phyloP scores from a whole-genome alignment of 2,888 invertebrate species.

The Anodontia alba region DNA sequence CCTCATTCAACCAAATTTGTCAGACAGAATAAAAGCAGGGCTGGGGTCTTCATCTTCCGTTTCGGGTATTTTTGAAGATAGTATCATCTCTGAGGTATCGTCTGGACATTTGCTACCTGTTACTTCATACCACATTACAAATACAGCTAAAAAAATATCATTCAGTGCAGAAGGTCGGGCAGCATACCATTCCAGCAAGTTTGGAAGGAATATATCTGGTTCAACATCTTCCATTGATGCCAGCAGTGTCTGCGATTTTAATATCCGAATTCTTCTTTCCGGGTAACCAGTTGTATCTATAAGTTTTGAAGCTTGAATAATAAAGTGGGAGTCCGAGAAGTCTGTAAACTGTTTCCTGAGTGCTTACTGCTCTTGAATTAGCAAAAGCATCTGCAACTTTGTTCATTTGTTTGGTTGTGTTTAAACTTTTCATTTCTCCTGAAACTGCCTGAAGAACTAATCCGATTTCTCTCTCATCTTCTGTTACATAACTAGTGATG shows the following conservation, averaged over 20 bases:
- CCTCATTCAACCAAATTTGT: constrained; percentile 39
- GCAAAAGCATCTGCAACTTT: constrained; percentile 31
- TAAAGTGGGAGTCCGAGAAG: constrained; percentile 32
- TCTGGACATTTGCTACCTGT: neutral
- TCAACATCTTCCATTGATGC: constrained; percentile 20
- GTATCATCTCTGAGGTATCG: neutral
- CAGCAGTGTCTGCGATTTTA: constrained; percentile 18
- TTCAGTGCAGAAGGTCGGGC: constrained; percentile 24
- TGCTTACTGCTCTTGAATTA: constrained; percentile 32
- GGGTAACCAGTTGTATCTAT: constrained; percentile 36
- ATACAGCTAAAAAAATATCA: constrained; percentile 23
- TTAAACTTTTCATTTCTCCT: constrained; percentile 61
- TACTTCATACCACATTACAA: constrained; percentile 18
- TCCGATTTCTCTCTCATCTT: constrained; percentile 39
- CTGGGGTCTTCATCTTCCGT: neutral
- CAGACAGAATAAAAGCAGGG: neutral
- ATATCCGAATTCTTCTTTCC: constrained; percentile 7
- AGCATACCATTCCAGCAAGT: constrained; percentile 25
- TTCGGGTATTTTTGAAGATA: neutral
- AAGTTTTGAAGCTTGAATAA: constrained; percentile 35
- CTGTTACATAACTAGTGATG: constrained; percentile 31
- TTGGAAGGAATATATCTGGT: constrained; percentile 27
- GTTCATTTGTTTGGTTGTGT: constrained; percentile 52
- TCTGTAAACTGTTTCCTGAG: constrained; percentile 40
- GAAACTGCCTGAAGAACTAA: constrained; percentile 26